Conservation (phyloP, 2,113 vertebrate species). For the Phalacrocorax aristotelis region DNA sequence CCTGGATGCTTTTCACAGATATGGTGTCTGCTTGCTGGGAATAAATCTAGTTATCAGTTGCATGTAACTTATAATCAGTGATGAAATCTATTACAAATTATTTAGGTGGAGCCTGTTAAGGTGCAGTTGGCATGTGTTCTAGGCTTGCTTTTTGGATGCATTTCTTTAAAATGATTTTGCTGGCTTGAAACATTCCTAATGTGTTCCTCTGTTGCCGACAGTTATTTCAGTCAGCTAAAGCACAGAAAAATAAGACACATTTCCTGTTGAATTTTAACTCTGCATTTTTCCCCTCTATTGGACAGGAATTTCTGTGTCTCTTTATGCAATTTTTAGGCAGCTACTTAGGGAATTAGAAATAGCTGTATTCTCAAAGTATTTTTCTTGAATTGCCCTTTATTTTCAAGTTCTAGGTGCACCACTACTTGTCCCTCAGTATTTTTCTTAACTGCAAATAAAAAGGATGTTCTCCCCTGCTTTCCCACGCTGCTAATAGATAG, state of each 20-base stretch:
- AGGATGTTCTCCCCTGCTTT: not conserved
- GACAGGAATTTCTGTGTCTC: not conserved
- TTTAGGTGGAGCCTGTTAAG: not conserved
- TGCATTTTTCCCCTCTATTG: not conserved
- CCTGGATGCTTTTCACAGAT: not conserved
- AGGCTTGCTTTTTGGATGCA: not conserved
- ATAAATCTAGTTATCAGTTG: not conserved
- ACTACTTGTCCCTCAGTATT: not conserved
- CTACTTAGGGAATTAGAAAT: not conserved
- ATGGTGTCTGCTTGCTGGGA: not conserved
- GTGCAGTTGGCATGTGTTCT: not conserved
- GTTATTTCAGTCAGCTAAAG: not conserved
- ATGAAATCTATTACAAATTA: not conserved
- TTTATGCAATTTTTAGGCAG: not conserved
- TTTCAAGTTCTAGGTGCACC: not conserved
- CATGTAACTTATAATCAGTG: not conserved
- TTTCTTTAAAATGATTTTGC: not conserved
- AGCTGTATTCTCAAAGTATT: not conserved
- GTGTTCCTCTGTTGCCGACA: not conserved
- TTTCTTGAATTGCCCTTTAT: not conserved
- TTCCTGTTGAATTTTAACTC: not conserved
- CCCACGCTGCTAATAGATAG: too few species aligned
- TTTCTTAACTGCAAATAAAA: not conserved
- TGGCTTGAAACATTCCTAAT: not conserved
- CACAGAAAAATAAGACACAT: not conserved